These are phyloP conservation scores for Falco biarmicus DNA, from an alignment of 2,797 vertebrate species.

Conservation along the genomic window DNA sequence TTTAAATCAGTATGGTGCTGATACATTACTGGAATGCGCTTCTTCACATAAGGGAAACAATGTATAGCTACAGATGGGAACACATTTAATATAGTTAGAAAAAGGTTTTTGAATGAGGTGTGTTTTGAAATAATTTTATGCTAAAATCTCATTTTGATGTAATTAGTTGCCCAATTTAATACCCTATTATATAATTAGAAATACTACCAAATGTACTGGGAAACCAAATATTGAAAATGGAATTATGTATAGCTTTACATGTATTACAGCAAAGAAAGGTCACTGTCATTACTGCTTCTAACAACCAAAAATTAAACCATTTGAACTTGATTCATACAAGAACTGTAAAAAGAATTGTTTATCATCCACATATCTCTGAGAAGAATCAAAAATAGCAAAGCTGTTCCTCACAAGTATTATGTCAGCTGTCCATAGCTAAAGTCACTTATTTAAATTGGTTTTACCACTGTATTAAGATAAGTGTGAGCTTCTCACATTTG, in stretches of 20 bases:
- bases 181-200: neutral
- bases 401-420: neutral
- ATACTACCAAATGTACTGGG: neutral
- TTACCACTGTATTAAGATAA: neutral
- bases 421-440: neutral
- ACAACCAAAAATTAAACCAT: neutral
- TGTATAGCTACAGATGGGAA: slow-evolving; percentile 85
- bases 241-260: neutral
- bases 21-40: slow-evolving; percentile 96
- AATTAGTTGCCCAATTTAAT: neutral
- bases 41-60: slow-evolving; percentile 97
- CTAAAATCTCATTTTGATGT: neutral
- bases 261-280: neutral
- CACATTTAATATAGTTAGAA: neutral
- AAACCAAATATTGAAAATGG: neutral
- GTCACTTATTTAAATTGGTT: neutral
- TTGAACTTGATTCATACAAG: neutral
- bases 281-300: neutral
- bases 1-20: slow-evolving; percentile 96
- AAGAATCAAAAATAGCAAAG: neutral
- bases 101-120: neutral
- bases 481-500: neutral
- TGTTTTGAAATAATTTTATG: neutral
- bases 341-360: neutral
- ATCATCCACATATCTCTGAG: neutral